These are phyloP conservation scores for Callinectes sapidus DNA, from an alignment of 2,888 invertebrate genomes.

Conservation along the genomic window DNA sequence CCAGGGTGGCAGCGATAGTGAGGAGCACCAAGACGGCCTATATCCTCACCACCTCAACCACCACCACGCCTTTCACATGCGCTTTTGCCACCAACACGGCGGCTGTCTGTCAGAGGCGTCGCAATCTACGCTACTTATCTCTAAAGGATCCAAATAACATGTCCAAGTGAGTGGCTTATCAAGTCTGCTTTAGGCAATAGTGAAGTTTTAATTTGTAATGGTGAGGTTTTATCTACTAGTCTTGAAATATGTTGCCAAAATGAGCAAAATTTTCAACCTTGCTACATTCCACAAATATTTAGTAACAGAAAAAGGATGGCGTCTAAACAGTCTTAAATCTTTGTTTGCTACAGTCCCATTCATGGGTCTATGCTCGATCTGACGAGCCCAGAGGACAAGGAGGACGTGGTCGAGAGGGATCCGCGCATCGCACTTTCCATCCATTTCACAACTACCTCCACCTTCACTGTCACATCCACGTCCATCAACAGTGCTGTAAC, in stretches of 20 bases:
- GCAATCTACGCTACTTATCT: conserved; percentile 21
- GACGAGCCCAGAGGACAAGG: not conserved
- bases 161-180: not conserved
- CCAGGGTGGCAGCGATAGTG: conserved; percentile 47
- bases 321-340: not conserved
- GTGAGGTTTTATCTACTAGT: not conserved
- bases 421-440: conserved; percentile 56
- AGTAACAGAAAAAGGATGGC: not conserved
- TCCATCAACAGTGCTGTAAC: conserved; percentile 55
- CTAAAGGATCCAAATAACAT: not conserved
- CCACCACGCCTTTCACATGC: conserved; percentile 55
- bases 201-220: not conserved
- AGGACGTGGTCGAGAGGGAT: conserved; percentile 4
- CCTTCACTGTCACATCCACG: conserved; percentile 56
- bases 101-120: conserved; percentile 47
- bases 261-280: not conserved
- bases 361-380: conserved; percentile 23
- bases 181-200: not conserved
- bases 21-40: conserved; percentile 51
- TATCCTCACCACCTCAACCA: conserved; percentile 58
- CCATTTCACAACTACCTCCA: conserved; percentile 49
- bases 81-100: not conserved
- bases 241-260: not conserved
- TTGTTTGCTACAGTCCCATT: not conserved
- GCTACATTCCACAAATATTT: not conserved